Percentiles rank a stretch among this genome's conserved stretches.
Conservation (phyloP, 2,888 invertebrate genomes). For the Cistogaster globosa region DNA sequence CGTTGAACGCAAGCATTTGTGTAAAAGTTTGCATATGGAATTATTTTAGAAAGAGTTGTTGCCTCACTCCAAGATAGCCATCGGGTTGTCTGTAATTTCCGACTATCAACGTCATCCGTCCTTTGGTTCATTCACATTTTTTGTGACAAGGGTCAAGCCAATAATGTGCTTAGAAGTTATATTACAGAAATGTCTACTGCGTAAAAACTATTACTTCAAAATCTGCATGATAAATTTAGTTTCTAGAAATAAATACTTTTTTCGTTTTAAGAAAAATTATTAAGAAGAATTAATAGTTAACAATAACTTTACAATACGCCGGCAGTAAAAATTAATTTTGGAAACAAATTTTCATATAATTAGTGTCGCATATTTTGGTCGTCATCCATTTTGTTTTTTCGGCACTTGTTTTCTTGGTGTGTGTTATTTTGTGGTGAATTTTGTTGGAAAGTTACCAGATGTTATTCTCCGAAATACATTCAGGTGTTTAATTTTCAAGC, state of each 20-base stretch:
- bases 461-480: background rate
- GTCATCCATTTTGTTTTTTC: conserved; percentile 80
- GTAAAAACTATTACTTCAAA: conserved; percentile 26
- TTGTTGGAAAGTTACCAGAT: conserved; percentile 59
- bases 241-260: too few species aligned
- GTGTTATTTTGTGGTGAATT: conserved; percentile 63
- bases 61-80: conserved; percentile 22
- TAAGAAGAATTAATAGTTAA: too few species aligned
- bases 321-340: background rate
- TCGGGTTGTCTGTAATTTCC: conserved; percentile 3
- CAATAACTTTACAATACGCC: background rate
- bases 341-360: background rate
- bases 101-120: conserved; percentile 31
- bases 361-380: conserved; percentile 35
- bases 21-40: background rate
- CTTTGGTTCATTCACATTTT: conserved; percentile 67
- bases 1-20: conserved; percentile 55
- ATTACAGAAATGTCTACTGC: conserved; percentile 42
- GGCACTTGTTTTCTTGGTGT: conserved; percentile 59
- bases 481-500: too few species aligned
- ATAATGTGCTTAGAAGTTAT: conserved; percentile 51
- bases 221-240: too few species aligned
- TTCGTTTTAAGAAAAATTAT: too few species aligned
- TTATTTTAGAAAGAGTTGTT: conserved; percentile 23
- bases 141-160: conserved; percentile 37